These are phyloP conservation scores for Metalampra italica DNA, from an alignment of 2,888 invertebrate species.

Conservation along the genomic window DNA sequence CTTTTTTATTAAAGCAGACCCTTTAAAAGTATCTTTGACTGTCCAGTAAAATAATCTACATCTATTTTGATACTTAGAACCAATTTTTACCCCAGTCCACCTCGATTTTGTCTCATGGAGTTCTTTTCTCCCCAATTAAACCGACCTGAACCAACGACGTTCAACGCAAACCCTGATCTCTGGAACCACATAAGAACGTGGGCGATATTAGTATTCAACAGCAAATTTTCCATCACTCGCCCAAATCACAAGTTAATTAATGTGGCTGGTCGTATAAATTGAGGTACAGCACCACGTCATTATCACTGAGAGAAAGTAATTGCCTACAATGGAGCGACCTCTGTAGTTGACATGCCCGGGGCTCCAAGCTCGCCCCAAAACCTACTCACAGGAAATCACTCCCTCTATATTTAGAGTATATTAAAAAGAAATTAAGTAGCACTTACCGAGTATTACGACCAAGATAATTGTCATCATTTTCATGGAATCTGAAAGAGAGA, in stretches of 20 bases:
- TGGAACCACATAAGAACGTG: too few relatives aligned
- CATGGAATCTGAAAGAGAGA: slow-evolving; percentile 16
- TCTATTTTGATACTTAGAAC: too few relatives aligned
- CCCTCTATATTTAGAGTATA: neutral
- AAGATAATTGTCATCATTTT: slow-evolving; percentile 19
- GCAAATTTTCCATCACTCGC: neutral
- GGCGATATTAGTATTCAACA: neutral
- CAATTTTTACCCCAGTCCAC: too few relatives aligned
- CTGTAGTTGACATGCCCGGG: neutral
- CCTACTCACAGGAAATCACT: neutral
- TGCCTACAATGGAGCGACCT: neutral
- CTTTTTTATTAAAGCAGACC: slow-evolving; percentile 15
- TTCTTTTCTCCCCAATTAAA: too few relatives aligned
- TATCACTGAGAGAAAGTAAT: neutral
- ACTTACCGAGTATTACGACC: slow-evolving; percentile 22
- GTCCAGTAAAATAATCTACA: too few relatives aligned
- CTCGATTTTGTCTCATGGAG: too few relatives aligned
- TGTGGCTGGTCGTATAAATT: neutral
- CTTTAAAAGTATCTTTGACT: neutral
- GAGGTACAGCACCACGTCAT: neutral
- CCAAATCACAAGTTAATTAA: neutral
- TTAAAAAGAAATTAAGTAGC: neutral
- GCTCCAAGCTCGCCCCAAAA: neutral
- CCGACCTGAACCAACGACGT: too few relatives aligned
- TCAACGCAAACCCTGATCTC: too few relatives aligned